Evolutionary conservation across 2,113 vertebrate genomes (phyloP), one percentile per base, ranked within the genome.

Genomic region (Rhynchopsitta pachyrhyncha): DNA sequence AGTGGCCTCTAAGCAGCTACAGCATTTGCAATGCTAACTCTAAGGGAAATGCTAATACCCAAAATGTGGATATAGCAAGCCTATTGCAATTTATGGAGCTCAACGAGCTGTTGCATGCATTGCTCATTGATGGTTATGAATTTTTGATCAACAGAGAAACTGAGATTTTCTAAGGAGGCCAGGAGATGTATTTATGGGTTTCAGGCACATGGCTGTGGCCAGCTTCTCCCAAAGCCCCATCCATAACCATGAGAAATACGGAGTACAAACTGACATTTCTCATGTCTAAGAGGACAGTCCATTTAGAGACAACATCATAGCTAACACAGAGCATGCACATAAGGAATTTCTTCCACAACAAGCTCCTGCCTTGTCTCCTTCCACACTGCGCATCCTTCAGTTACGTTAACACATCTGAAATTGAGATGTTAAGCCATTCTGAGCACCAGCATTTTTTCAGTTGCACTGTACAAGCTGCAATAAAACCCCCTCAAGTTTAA

Each of bases 391-490:
- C 79, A 76, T 39, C 75, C 33, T 93, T 92, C 82, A 53, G 11
- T 39, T 89, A 73, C 5, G 0, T 88, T 73, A 80, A 47, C 50
- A 23, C 53, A 84, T 47, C 62, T 46, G 66, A 88, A 97, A 79
- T 35, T 77, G 68, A 84, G 88, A 86, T 87, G 82, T 62, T 53
- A 91, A 91, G 84, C 85, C 69, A 44, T 73, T 93, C 82, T 71
- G 69, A 85, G 82, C 85, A 95, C 60, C 82, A 49, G 20, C 15
- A 15, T 35, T 77, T 96, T 96, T 90, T 69, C 82, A 94, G 64
- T 88, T 80, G 62, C 7, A 25, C 64, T 88, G 20, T n/a, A 83
- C 17, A 92, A 87, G 73, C 69, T 92, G 90, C 73, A 85, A 9
- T 77, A 80, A 84, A 97, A 95, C 86, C 11, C 64, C 68, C 47